phyloP scores from a whole-genome alignment of 2,113 vertebrate species.

The Nymphicus hollandicus region DNA sequence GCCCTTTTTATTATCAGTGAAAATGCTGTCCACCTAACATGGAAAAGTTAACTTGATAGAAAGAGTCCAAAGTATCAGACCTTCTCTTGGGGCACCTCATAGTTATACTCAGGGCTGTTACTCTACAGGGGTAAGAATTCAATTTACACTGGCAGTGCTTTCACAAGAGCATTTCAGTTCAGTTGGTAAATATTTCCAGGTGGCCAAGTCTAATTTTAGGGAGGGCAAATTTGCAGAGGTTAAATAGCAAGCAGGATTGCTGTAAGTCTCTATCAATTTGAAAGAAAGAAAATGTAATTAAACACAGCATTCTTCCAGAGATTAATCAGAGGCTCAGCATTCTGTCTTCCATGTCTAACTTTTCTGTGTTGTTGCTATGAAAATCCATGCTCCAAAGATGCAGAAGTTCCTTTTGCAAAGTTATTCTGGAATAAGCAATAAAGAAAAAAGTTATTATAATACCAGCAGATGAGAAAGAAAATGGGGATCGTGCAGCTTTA shows the following conservation, averaged over 20 bases:
- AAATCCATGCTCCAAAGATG: not conserved
- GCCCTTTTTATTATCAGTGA: not conserved
- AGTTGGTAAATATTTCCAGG: conserved; percentile 70
- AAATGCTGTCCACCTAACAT: conserved; percentile 7
- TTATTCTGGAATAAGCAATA: not conserved
- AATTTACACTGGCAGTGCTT: not conserved
- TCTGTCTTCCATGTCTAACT: not conserved
- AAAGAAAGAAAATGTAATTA: conserved; percentile 51
- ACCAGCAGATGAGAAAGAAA: not conserved
- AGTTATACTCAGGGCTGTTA: not conserved
- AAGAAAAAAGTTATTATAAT: not conserved
- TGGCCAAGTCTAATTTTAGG: conserved; percentile 66
- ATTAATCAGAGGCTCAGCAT: conserved; percentile 6
- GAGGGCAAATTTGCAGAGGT: conserved; percentile 63
- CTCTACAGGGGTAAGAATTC: not conserved
- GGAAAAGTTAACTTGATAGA: conserved; percentile 17
- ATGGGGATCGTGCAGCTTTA: not conserved
- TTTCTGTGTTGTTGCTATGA: not conserved
- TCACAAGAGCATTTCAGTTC: conserved; percentile 41
- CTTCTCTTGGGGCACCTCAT: conserved; percentile 17
- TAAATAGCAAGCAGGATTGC: conserved; percentile 58
- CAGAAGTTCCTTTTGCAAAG: conserved; percentile 7
- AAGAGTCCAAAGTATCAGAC: conserved; percentile 59
- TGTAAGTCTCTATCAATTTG: conserved; percentile 42
- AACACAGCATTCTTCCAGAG: conserved; percentile 33